phyloP scores from a whole-genome alignment of 92 coral and sea anemone species.

The Paramuricea clavata region DNA sequence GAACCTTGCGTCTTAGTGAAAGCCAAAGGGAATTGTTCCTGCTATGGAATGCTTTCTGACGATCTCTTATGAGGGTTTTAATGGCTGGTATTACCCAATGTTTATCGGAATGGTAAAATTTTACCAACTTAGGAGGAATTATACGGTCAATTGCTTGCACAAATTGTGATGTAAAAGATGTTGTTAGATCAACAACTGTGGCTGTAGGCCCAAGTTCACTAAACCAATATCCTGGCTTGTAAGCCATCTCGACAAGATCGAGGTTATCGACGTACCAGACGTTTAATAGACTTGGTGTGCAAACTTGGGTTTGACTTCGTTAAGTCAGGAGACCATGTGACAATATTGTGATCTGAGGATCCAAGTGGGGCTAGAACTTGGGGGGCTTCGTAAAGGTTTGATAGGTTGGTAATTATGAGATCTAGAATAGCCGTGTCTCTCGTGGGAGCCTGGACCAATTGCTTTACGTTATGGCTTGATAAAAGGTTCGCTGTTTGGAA shows the following conservation, averaged over 20 bases:
- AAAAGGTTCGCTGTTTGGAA: background rate
- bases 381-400: slow-evolving; percentile 40
- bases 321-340: slow-evolving; percentile 14
- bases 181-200: slow-evolving; percentile 10
- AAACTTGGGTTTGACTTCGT: background rate
- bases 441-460: slow-evolving; percentile 19
- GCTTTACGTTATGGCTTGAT: slow-evolving; percentile 20
- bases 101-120: slow-evolving; percentile 14
- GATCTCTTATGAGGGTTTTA: slow-evolving; percentile 51
- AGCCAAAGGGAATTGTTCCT: slow-evolving; percentile 40
- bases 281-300: slow-evolving; percentile 7
- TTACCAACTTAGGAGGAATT: slow-evolving; percentile 4
- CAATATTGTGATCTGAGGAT: slow-evolving; percentile 60
- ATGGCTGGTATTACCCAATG: slow-evolving; percentile 63
- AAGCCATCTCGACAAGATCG: slow-evolving; percentile 48
- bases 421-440: slow-evolving; percentile 53
- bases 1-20: slow-evolving; percentile 49
- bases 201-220: slow-evolving; percentile 45
- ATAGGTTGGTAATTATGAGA: slow-evolving; percentile 58
- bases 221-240: slow-evolving; percentile 44
- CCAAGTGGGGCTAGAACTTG: slow-evolving; percentile 62
- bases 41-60: slow-evolving; percentile 68
- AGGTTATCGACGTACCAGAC: slow-evolving; percentile 53
- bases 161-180: slow-evolving; percentile 38
- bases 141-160: slow-evolving; percentile 16